Conservation (phyloP, 2,113 vertebrate species). For the Myotis brandtii region DNA sequence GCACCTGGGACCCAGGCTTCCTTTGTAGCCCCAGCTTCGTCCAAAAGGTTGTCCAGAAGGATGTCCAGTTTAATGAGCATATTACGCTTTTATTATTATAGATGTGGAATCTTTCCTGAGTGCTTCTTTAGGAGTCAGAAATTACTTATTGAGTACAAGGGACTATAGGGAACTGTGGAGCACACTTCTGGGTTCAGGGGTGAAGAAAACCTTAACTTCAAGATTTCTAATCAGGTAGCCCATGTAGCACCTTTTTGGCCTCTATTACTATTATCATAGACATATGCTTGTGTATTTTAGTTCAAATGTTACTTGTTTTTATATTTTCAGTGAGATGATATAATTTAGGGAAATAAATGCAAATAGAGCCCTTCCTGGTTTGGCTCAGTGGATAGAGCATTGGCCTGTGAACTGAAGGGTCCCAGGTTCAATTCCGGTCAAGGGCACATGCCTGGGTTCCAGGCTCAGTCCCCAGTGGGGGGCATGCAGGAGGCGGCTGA, state of each 20-base stretch:
- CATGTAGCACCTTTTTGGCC: background rate
- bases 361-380: background rate
- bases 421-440: too few species aligned
- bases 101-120: background rate
- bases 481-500: too few species aligned
- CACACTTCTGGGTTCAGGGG: background rate
- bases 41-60: too few species aligned
- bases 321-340: conserved; percentile 26
- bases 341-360: background rate
- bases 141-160: background rate
- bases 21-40: too few species aligned
- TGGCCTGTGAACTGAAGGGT: too few species aligned
- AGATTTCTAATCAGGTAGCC: background rate
- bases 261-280: background rate
- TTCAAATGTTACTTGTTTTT: background rate
- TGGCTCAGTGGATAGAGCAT: too few species aligned
- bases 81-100: too few species aligned
- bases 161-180: background rate
- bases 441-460: too few species aligned
- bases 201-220: background rate
- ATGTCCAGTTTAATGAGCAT: too few species aligned
- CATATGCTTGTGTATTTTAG: background rate
- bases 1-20: too few species aligned
- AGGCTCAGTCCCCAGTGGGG: too few species aligned
- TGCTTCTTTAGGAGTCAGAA: background rate